These are phyloP conservation scores for Telmatochromis sp. DNA, from an alignment of 2,113 vertebrate species.

Conservation along the genomic window DNA sequence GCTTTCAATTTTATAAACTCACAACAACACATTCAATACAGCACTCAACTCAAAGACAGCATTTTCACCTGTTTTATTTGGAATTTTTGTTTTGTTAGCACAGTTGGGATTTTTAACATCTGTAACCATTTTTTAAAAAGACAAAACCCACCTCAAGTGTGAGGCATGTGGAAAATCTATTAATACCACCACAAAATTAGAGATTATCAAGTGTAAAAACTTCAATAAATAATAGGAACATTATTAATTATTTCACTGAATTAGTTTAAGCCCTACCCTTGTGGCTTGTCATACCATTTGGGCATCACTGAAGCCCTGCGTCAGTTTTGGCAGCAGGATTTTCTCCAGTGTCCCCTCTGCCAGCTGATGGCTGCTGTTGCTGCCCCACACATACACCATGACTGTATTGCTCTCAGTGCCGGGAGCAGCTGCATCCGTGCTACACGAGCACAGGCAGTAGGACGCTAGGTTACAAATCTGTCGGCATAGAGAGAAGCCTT, in stretches of 20 bases:
- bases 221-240: background rate
- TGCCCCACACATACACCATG: conserved; percentile 78
- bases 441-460: conserved; percentile 74
- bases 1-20: background rate
- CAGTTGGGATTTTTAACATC: background rate
- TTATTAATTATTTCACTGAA: background rate
- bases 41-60: background rate
- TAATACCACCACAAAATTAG: background rate
- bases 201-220: background rate
- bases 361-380: conserved; percentile 80
- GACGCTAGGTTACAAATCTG: conserved; percentile 77
- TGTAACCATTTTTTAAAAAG: background rate
- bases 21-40: background rate
- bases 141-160: background rate
- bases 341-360: conserved; percentile 79
- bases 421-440: conserved; percentile 47
- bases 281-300: conserved; percentile 64
- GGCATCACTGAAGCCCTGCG: conserved; percentile 76
- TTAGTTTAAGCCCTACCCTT: background rate
- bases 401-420: conserved; percentile 59
- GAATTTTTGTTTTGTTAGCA: background rate
- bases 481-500: background rate
- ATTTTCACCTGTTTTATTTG: background rate
- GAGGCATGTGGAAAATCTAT: background rate
- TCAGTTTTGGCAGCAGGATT: conserved; percentile 76